These are phyloP conservation scores for Anolis carolinensis DNA, from an alignment of 2,113 vertebrate genomes.

Conservation along the genomic window DNA sequence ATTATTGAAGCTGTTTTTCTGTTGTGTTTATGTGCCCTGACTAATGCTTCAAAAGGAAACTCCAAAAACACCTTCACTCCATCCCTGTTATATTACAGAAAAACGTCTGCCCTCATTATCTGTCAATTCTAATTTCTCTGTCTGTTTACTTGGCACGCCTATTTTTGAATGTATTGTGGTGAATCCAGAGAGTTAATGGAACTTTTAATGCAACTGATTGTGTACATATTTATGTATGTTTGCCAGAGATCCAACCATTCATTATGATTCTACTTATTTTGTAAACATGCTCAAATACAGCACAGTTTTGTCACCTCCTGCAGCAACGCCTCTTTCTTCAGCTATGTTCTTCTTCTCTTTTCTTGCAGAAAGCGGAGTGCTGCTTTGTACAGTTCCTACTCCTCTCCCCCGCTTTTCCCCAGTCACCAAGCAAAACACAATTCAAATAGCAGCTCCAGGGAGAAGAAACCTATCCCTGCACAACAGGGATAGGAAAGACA, in stretches of 20 bases:
- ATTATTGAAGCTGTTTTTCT: slow-evolving; percentile 30
- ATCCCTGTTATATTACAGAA: slow-evolving; percentile 42
- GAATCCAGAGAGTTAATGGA: slow-evolving; percentile 56
- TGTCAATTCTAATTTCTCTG: background rate
- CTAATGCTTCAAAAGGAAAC: slow-evolving; percentile 53
- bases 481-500: too few relatives aligned
- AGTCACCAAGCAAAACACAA: too few relatives aligned
- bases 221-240: slow-evolving; percentile 35
- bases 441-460: too few relatives aligned
- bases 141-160: slow-evolving; percentile 59
- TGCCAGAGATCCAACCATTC: slow-evolving; percentile 23
- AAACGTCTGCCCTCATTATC: slow-evolving; percentile 32
- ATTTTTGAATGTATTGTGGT: slow-evolving; percentile 60
- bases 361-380: background rate
- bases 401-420: background rate
- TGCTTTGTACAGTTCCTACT: background rate
- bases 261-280: slow-evolving; percentile 6
- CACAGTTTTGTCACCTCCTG: background rate
- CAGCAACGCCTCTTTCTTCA: background rate
- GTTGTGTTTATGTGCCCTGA: slow-evolving; percentile 55
- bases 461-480: too few relatives aligned
- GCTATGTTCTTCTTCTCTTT: background rate
- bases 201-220: slow-evolving; percentile 43
- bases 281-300: slow-evolving; percentile 40
- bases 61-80: slow-evolving; percentile 30